phyloP scores from a whole-genome alignment of 2,113 vertebrate species.

The Excalfactoria chinensis region DNA sequence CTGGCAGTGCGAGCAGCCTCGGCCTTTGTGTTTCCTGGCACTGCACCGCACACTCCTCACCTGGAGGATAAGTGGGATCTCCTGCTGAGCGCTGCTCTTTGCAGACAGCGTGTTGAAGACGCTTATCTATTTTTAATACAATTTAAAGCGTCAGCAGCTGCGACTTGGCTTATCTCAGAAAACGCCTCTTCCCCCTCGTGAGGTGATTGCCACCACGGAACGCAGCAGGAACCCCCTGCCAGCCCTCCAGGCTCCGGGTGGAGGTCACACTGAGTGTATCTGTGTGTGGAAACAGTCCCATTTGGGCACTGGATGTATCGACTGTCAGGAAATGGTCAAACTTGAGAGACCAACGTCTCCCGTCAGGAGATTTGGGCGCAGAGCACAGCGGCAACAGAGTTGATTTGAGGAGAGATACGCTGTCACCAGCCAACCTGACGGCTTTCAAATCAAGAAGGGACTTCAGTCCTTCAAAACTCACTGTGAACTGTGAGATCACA shows the following conservation, averaged over 20 bases:
- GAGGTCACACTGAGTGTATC: not conserved
- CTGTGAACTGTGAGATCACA: too few species aligned
- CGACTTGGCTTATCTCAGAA: not conserved
- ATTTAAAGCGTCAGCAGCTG: not conserved
- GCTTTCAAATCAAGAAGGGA: not conserved
- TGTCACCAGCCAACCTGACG: rapidly evolving
- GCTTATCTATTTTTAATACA: not conserved
- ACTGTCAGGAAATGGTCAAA: not conserved
- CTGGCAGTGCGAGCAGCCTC: not conserved
- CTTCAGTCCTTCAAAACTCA: not conserved
- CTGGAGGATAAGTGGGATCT: not conserved
- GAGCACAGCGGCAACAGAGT: too few species aligned
- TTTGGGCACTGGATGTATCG: too few species aligned
- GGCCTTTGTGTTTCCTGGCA: not conserved
- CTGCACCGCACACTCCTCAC: not conserved
- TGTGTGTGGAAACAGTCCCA: not conserved
- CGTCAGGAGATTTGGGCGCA: not conserved
- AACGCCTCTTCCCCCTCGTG: not conserved
- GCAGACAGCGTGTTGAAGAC: not conserved
- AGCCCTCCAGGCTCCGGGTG: not conserved
- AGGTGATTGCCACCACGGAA: not conserved
- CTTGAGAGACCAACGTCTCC: not conserved
- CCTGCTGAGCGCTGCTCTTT: not conserved
- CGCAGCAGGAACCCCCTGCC: not conserved
- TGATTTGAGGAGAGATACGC: not conserved